These are phyloP conservation scores for Heliconius cydno DNA, from an alignment of 2,888 invertebrate genomes.

Conservation along the genomic window DNA sequence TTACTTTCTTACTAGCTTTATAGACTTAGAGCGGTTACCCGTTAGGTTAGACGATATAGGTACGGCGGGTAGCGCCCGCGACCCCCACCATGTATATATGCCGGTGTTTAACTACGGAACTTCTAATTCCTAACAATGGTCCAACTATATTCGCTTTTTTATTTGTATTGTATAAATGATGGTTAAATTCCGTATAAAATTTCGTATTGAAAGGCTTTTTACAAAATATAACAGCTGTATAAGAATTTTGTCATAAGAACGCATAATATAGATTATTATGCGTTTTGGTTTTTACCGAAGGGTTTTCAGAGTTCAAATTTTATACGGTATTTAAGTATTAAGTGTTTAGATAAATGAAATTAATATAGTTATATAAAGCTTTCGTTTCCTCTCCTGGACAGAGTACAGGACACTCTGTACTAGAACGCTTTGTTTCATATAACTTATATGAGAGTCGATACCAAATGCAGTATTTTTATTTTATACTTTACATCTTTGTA, in stretches of 20 bases:
- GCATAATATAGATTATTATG: too few species aligned
- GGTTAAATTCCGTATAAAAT: constrained; percentile 42
- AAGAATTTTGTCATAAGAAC: neutral
- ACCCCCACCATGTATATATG: constrained; percentile 29
- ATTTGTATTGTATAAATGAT: constrained; percentile 79
- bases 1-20: constrained; percentile 62
- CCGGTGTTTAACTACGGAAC: constrained; percentile 67
- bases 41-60: constrained; percentile 12
- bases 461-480: constrained; percentile 84
- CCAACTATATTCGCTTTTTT: constrained; percentile 82
- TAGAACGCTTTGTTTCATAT: constrained; percentile 79
- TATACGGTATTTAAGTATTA: constrained; percentile 59
- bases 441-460: constrained; percentile 80
- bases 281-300: neutral
- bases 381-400: constrained; percentile 79
- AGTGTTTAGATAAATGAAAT: constrained; percentile 77
- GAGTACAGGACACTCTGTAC: too few species aligned
- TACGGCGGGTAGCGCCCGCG: constrained; percentile 34
- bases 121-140: constrained; percentile 82
- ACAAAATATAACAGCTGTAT: neutral
- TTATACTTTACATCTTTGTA: constrained; percentile 82
- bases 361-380: constrained; percentile 77
- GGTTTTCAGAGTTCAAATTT: neutral
- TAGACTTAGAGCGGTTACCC: constrained; percentile 52
- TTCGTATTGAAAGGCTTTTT: neutral